Evolutionary conservation across 2,113 vertebrate species (phyloP), one percentile per base, ranked within the genome.

Genomic region (Eretmochelys imbricata): DNA sequence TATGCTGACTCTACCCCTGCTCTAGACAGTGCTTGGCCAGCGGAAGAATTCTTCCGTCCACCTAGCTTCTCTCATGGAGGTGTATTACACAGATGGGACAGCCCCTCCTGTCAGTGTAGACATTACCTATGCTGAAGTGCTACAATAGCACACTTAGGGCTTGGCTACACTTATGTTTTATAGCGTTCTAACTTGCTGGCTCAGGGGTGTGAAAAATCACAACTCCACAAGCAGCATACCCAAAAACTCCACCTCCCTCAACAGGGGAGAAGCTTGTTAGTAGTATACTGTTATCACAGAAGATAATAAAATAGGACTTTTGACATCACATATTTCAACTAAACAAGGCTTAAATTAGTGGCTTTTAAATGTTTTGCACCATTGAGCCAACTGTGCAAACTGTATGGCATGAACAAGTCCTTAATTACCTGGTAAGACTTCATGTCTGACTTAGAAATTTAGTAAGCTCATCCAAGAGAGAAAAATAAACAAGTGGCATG

Each of bases 391-490:
- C 38, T 76, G 5, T 76, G 11, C 42, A 12, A 10, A 78, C 12
- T 25, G 24, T 31, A 3, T 25, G 22, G 13, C 24, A 13, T 46
- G 11, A 27, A 46, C 42, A 78, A 29, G 24, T 78, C 42, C 6
- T 27, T 91, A 80, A 19, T 88, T 92, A 75, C 89, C 55, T 62
- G 17, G 22, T 83, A 78, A 78, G 38, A 27, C 42, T 38, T n/a
- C 5, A 7, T 78, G 12, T 78, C 42, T 48, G 22, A 78, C 12
- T 88, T 87, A 91, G 90, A 87, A 84, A 22, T 82, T 84, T 90
- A 96, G 53, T 57, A 78, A 93, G 25, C 62, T 92, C 86, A 76
- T 97, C 54, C 49, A 87, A 94, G 80, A 82, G 0, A 1, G 92
- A 75, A 69, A 12, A 57, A 54, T 82, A 88, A 96, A 86, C 89